A percentile compares a stretch with the other conserved stretches of the same genome.
phyloP scores from a whole-genome alignment of 2,797 vertebrate genomes.

The Liparis tanakae region DNA sequence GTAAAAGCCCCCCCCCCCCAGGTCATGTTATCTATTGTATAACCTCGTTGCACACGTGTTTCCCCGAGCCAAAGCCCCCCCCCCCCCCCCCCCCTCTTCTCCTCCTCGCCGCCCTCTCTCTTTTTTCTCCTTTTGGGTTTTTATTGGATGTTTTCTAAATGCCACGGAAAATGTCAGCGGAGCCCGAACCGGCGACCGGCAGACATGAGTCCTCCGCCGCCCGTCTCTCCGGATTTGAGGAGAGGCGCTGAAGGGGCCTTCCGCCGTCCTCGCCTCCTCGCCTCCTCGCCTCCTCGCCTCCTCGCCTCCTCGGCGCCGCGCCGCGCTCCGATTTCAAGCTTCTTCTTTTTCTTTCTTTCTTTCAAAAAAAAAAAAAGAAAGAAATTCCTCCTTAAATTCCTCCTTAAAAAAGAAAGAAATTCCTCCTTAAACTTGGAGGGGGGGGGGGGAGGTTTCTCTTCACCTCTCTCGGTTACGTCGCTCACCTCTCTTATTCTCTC shows the following conservation, averaged over 20 bases:
- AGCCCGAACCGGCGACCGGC: slow-evolving; percentile 35
- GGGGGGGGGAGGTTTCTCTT: slow-evolving; percentile 20
- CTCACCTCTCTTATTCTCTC: slow-evolving; percentile 42
- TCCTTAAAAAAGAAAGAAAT: neutral
- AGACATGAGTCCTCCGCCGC: slow-evolving; percentile 72
- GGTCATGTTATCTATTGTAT: slow-evolving; percentile 32
- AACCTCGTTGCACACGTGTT: slow-evolving; percentile 16
- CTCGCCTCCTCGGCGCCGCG: slow-evolving; percentile 41
- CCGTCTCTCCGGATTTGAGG: slow-evolving; percentile 65
- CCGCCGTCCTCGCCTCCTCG: slow-evolving; percentile 51
- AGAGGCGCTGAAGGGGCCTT: slow-evolving; percentile 59
- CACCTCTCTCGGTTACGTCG: slow-evolving; percentile 41
- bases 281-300: no score
- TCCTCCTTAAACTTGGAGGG: neutral
- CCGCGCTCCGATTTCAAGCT: slow-evolving; percentile 24
- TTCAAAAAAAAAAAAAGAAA: no score
- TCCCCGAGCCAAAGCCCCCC: slow-evolving; percentile 6
- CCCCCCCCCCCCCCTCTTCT: neutral
- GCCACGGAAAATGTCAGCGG: slow-evolving; percentile 74
- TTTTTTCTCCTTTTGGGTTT: slow-evolving; percentile 29
- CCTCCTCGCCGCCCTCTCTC: neutral
- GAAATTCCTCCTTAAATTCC: neutral
- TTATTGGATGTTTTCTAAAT: slow-evolving; percentile 67
- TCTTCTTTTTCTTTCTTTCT: slow-evolving; percentile 9
- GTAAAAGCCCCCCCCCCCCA: neutral